These are phyloP conservation scores for Drosophila lacteicornis DNA, from an alignment of 1,140 invertebrate genomes.

Conservation along the genomic window DNA sequence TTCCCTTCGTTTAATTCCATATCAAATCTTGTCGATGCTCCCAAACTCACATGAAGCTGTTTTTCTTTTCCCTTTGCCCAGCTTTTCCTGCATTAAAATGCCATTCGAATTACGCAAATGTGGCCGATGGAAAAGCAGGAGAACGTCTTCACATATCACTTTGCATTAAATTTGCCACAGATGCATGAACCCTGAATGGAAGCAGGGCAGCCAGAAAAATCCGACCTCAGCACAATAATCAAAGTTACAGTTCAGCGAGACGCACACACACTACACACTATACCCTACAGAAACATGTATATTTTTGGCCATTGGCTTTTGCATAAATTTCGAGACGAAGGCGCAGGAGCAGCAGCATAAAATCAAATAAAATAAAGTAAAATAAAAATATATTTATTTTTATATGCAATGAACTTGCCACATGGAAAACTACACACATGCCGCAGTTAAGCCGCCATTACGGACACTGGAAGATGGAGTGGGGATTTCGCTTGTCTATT, in stretches of 20 bases:
- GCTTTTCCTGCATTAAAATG: constrained; percentile 48
- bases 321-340: constrained; percentile 56
- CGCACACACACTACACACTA: constrained; percentile 5
- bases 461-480: constrained; percentile 6
- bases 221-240: constrained; percentile 58
- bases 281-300: constrained; percentile 6
- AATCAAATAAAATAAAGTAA: constrained; percentile 61
- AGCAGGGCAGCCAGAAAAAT: constrained; percentile 33
- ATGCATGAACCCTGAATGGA: constrained; percentile 47
- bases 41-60: constrained; percentile 5
- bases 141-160: constrained; percentile 45
- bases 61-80: constrained; percentile 11
- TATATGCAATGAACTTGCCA: constrained; percentile 70
- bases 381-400: constrained; percentile 66
- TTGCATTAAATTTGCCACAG: constrained; percentile 55
- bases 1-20: constrained; percentile 2
- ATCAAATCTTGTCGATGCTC: constrained; percentile 12
- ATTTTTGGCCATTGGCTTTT: constrained; percentile 54
- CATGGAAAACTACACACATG: constrained; percentile 51
- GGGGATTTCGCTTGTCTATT: constrained; percentile 60
- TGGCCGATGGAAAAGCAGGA: constrained; percentile 5
- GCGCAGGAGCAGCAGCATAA: constrained; percentile 34
- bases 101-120: constrained; percentile 52
- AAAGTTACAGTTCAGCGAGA: constrained; percentile 48
- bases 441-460: constrained; percentile 68